These are phyloP conservation scores for Crocodylus rhombifer DNA, from an alignment of 2,797 vertebrate species.

Conservation along the genomic window DNA sequence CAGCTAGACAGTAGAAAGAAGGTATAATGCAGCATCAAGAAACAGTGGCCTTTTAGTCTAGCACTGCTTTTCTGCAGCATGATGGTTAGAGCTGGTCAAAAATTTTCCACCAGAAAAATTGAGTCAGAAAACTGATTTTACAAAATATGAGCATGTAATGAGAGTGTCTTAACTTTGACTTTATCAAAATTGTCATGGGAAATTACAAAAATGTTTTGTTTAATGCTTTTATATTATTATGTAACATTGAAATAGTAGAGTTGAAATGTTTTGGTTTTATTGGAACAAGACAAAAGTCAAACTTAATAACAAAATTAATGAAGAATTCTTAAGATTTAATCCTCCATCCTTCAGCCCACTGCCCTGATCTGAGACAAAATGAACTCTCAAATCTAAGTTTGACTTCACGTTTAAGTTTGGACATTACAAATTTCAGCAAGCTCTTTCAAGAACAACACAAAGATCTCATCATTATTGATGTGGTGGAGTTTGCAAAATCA, in stretches of 20 bases:
- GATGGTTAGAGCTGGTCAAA: background rate
- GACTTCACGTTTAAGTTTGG: background rate
- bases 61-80: background rate
- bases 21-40: background rate
- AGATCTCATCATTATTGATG: background rate
- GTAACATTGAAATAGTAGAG: too few relatives aligned
- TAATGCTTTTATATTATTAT: too few relatives aligned
- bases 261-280: background rate
- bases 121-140: background rate
- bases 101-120: background rate
- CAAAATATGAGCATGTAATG: background rate
- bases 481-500: background rate
- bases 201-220: background rate
- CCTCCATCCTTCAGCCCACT: background rate
- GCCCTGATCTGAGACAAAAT: too few relatives aligned
- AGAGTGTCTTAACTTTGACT: background rate
- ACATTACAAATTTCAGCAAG: background rate
- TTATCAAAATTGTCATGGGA: background rate
- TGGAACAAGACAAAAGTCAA: background rate
- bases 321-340: background rate
- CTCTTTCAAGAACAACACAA: background rate
- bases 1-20: background rate
- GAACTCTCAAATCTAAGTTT: too few relatives aligned
- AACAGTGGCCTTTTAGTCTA: background rate
- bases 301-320: too few relatives aligned